Conservation (phyloP, 2,888 invertebrate genomes). For the Sphaeridia pumilis region DNA sequence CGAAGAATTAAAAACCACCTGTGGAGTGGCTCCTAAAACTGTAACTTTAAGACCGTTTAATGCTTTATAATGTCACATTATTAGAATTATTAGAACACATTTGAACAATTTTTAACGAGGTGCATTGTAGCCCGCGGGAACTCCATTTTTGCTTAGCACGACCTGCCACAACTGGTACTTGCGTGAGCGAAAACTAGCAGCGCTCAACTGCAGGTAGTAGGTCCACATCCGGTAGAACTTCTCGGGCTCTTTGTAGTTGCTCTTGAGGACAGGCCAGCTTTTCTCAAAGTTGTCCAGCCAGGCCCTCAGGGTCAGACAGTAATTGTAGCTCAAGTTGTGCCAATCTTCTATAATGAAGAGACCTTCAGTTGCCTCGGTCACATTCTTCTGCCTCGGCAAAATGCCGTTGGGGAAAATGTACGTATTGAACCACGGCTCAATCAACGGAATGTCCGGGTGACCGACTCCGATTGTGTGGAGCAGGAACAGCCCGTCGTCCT, state of each 20-base stretch:
- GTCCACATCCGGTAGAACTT: constrained; percentile 16
- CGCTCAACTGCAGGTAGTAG: constrained; percentile 12
- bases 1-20: no score
- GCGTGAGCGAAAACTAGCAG: constrained; percentile 11
- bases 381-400: constrained; percentile 3
- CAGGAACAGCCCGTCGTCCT: constrained; percentile 10
- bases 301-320: constrained; percentile 5
- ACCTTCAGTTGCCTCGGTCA: neutral
- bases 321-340: constrained; percentile 15
- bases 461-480: constrained; percentile 10
- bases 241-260: constrained; percentile 9
- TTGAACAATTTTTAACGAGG: constrained; percentile 11
- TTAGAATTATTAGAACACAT: no score
- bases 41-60: no score
- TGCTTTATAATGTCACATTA: no score
- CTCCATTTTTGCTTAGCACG: constrained; percentile 12
- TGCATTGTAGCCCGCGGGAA: constrained; percentile 13
- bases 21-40: no score
- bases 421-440: constrained; percentile 2
- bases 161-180: constrained; percentile 16
- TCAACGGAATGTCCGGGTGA: neutral
- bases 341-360: constrained; percentile 14
- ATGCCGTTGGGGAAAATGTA: constrained; percentile 11
- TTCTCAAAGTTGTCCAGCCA: constrained; percentile 5
- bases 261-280: constrained; percentile 15